These are phyloP conservation scores for Subacronicta megacephala DNA, from an alignment of 2,888 invertebrate species.

Conservation along the genomic window DNA sequence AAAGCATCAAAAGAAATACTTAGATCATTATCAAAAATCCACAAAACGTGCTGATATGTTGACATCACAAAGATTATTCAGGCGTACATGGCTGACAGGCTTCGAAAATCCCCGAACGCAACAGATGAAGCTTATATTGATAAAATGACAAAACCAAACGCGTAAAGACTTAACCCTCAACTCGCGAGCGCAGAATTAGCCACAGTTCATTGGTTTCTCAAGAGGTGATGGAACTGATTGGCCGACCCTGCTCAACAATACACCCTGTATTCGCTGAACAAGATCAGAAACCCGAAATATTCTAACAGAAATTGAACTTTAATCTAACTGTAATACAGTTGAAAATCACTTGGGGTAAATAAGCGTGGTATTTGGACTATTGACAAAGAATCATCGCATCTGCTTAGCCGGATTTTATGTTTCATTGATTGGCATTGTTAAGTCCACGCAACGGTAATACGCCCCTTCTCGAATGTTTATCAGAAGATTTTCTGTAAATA, in stretches of 20 bases:
- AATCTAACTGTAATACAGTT: slow-evolving; percentile 42
- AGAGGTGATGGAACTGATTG: slow-evolving; percentile 88
- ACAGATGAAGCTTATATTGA: slow-evolving; percentile 69
- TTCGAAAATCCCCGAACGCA: slow-evolving; percentile 57
- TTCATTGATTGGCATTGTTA: slow-evolving; percentile 87
- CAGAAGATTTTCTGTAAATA: slow-evolving; percentile 69
- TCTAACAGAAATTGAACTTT: slow-evolving; percentile 28
- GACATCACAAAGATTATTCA: slow-evolving; percentile 48
- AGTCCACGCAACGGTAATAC: slow-evolving; percentile 69
- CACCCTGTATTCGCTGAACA: slow-evolving; percentile 57
- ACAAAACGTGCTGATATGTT: slow-evolving; percentile 41
- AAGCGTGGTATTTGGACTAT: slow-evolving; percentile 57
- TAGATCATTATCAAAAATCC: slow-evolving; percentile 39
- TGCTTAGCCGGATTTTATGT: slow-evolving; percentile 85
- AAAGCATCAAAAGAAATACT: slow-evolving; percentile 37
- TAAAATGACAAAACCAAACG: slow-evolving; percentile 84
- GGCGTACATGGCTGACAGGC: slow-evolving; percentile 26
- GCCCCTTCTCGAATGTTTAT: slow-evolving; percentile 67
- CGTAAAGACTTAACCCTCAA: slow-evolving; percentile 81
- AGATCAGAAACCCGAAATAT: slow-evolving; percentile 46
- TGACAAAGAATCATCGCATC: slow-evolving; percentile 75
- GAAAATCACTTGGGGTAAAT: slow-evolving; percentile 34
- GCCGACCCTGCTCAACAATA: slow-evolving; percentile 85
- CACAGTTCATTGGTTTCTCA: slow-evolving; percentile 85
- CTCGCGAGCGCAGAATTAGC: slow-evolving; percentile 78